Percentiles rank a stretch among this genome's conserved stretches.
These are phyloP conservation scores for Loris lydekkerianus DNA, from an alignment of 2,797 vertebrate genomes.

Conservation along the genomic window DNA sequence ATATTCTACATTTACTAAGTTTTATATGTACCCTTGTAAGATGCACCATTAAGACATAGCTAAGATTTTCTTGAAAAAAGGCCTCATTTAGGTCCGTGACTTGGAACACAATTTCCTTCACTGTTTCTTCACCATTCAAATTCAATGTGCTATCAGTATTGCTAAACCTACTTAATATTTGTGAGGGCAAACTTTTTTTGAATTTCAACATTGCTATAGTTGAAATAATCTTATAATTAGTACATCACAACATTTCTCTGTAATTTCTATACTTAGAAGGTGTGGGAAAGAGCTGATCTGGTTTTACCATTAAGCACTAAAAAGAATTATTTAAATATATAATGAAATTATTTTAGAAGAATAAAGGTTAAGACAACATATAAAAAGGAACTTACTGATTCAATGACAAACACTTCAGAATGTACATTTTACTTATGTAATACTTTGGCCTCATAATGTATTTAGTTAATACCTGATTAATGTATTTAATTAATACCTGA, in stretches of 20 bases:
- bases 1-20: too few species aligned
- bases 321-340: not conserved
- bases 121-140: not conserved
- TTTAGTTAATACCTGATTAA: not conserved
- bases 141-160: not conserved
- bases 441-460: not conserved
- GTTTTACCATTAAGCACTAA: not conserved
- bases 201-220: not conserved
- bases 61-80: not conserved
- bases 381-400: not conserved
- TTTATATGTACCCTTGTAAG: too few species aligned
- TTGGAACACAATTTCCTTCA: not conserved
- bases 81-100: not conserved
- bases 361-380: not conserved
- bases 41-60: not conserved
- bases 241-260: not conserved
- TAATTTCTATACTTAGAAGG: not conserved
- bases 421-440: not conserved
- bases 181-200: not conserved
- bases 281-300: not conserved
- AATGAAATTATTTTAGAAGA: not conserved
- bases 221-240: conserved; percentile 9
- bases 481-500: not conserved
- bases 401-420: not conserved
- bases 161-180: not conserved